Evolutionary conservation across 2,888 invertebrate genomes (phyloP), one percentile per base, ranked within the genome.

Genomic region (Asteroscopus sphinx): DNA sequence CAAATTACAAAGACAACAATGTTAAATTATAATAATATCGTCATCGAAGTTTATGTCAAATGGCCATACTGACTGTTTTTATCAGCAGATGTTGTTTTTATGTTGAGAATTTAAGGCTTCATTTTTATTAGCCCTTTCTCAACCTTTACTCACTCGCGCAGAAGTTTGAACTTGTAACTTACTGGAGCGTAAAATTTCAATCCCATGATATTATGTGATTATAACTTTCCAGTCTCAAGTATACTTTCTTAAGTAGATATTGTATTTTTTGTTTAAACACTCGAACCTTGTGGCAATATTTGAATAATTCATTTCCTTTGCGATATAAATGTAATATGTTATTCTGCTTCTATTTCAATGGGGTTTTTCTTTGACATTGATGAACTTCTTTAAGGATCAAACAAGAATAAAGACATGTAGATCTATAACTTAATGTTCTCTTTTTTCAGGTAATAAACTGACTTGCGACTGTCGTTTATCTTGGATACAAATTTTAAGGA

Each of bases 401-500:
- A 30, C 9, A 16, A 13, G n/a, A n/a, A n/a, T n/a, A n/a, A n/a
- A n/a, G n/a, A n/a, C n/a, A n/a, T n/a, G 12, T 46, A 11, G 4
- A 26, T 1, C 6, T n/a, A 8, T 15, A 30, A 58, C 15, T 7
- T 17, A 21, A 25, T 8, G 30, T 51, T 66, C 62, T 63, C 30
- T 49, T 26, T 48, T 83, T 73, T 32, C 96, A 98, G 98, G 96
- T 85, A 98, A 98, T 92, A 96, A 95, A 80, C 95, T 98, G 83
- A 95, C 94, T 78, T 98, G 98, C 89, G 97, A 97, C 90, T 97
- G 97, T 82, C 96, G 97, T 41, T 92, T 98, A 46, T 95, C 96
- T 47, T 98, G 98, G 98, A 95, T 97, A 80, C 96, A 96, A 91
- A 93, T 95, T 42, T 91, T 98, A 53, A 95, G 96, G 72, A 96